Conservation (phyloP, 2,888 invertebrate genomes). For the Quadroppia sp. region DNA sequence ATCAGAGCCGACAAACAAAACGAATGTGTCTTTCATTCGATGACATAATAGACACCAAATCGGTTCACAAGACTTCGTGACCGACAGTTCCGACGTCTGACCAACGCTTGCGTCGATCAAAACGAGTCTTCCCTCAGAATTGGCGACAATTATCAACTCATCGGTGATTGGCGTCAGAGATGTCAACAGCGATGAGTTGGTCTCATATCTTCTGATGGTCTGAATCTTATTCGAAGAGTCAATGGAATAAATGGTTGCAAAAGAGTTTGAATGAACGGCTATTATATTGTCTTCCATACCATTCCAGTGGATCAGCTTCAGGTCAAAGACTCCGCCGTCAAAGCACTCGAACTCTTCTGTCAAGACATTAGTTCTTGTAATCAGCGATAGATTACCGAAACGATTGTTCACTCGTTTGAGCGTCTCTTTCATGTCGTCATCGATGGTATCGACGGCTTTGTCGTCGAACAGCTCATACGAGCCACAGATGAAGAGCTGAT, state of each 20-base stretch:
- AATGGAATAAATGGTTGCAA: conserved; percentile 4
- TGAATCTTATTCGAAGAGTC: not conserved
- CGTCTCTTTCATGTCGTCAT: not conserved
- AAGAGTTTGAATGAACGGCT: conserved; percentile 35
- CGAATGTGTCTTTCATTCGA: not conserved
- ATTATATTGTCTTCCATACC: not conserved
- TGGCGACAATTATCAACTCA: not conserved
- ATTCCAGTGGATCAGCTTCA: not conserved
- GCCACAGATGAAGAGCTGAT: conserved; percentile 30
- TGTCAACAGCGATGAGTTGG: conserved; percentile 20
- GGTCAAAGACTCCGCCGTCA: conserved; percentile 37
- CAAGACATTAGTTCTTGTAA: conserved; percentile 2
- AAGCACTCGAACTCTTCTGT: conserved; percentile 14
- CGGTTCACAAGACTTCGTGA: not conserved
- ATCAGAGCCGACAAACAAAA: conserved; percentile 32
- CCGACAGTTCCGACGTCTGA: not conserved
- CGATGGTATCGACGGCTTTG: not conserved
- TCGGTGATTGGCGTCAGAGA: conserved; percentile 1
- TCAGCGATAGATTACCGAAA: conserved; percentile 25
- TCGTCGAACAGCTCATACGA: conserved; percentile 33
- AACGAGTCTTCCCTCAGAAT: conserved; percentile 31
- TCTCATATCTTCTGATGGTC: not conserved
- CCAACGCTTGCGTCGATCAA: not conserved
- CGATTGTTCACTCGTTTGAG: conserved; percentile 26
- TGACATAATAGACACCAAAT: not conserved